These are phyloP conservation scores for Octodonta nipae DNA, from an alignment of 2,888 invertebrate species.

Conservation along the genomic window DNA sequence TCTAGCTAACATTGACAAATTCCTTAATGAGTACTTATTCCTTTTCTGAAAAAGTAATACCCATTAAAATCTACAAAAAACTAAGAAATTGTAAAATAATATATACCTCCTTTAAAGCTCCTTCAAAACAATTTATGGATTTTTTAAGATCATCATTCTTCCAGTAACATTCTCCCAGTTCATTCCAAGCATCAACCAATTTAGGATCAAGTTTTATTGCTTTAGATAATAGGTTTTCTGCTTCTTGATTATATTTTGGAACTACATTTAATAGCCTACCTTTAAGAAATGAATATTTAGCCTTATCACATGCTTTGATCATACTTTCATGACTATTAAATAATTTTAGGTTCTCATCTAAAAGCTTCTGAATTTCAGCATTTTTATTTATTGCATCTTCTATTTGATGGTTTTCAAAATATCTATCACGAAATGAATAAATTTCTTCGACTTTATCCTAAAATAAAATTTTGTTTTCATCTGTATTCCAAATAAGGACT, in stretches of 20 bases:
- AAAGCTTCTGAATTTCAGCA: slow-evolving; percentile 48
- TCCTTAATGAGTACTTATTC: slow-evolving; percentile 63
- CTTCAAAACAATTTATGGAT: slow-evolving; percentile 71
- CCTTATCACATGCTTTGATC: slow-evolving; percentile 18
- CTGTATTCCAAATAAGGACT: background rate
- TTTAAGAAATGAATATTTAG: slow-evolving; percentile 51
- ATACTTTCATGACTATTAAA: slow-evolving; percentile 55
- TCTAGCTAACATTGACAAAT: slow-evolving; percentile 67
- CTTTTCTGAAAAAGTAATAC: slow-evolving; percentile 40
- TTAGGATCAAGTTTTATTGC: slow-evolving; percentile 75
- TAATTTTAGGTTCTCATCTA: slow-evolving; percentile 45
- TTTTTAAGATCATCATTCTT: slow-evolving; percentile 68
- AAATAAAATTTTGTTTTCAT: slow-evolving; percentile 23
- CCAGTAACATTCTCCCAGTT: slow-evolving; percentile 79
- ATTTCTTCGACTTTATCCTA: slow-evolving; percentile 54
- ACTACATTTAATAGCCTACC: slow-evolving; percentile 64
- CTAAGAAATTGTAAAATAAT: slow-evolving; percentile 3
- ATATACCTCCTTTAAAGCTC: slow-evolving; percentile 54
- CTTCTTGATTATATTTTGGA: slow-evolving; percentile 51
- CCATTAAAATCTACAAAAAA: background rate
- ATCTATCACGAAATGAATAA: slow-evolving; percentile 60
- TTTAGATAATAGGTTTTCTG: slow-evolving; percentile 63
- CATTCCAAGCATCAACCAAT: slow-evolving; percentile 73
- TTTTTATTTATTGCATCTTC: slow-evolving; percentile 55
- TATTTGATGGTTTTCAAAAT: slow-evolving; percentile 60